Base-by-base conservation (phyloP, 2,888 invertebrate species). In the Meloe dianella region DNA sequence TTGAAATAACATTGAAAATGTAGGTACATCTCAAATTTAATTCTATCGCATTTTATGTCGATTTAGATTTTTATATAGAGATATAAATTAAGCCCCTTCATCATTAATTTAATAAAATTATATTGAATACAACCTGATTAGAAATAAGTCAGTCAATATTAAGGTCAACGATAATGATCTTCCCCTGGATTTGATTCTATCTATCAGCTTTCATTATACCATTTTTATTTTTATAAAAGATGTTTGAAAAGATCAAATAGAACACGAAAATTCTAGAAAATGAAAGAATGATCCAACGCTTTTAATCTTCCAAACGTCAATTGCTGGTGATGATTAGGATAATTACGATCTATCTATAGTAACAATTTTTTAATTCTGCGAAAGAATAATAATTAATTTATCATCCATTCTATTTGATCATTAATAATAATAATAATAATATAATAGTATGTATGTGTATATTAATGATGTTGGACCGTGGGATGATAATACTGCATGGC, bases 401-500 rank as follows among this genome's bases (percentile, higher is more conserved):
- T 20, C 47, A 24, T 24, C 22, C 24, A 8, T 54, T 54, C 24
- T 1, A 54, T 54, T 24, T 14, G 6, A 1, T 54, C 12, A 22
- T 54, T 24, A 54, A 22, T 24, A 24, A 54, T 54, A 12, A 24
- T 24, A 24, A 12, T 22, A 35, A 35, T 35, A 14, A 4, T n/a
- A n/a, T 35, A 14, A 14, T 35, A 12, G 1, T 12, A 4, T n/a
- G 14, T 54, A 24, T 54, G 54, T 14, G 10, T 54, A 54, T 54
- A 14, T 54, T 54, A 54, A 54, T 54, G 24, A 22, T 10, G 10
- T 8, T 54, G 24, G 24, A 12, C 54, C 10, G 10, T 14, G 24
- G 24, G 54, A 54, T 54, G 54, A 54, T 54, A 54, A 54, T 54
- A 24, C 20, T 20, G 20, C 20, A 20, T 47, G 9, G 47, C 47